These are phyloP conservation scores for Scyliorhinus canicula DNA, from an alignment of 2,797 vertebrate species.

Conservation along the genomic window DNA sequence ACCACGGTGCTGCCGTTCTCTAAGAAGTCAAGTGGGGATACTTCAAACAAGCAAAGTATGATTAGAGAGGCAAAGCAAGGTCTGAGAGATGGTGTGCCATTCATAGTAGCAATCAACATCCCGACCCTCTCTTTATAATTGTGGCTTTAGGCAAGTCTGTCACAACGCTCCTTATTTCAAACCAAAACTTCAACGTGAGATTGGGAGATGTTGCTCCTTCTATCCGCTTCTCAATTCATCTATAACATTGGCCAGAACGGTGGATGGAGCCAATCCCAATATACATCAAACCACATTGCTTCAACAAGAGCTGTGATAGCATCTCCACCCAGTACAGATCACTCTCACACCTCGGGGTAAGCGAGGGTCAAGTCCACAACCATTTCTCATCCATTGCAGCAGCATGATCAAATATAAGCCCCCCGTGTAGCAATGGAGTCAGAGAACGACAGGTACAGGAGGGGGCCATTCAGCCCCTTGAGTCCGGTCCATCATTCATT, in stretches of 20 bases:
- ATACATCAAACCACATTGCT: background rate
- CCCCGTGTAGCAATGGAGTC: too few species aligned
- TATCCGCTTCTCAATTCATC: background rate
- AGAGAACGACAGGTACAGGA: too few species aligned
- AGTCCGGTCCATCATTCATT: background rate
- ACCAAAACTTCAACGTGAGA: background rate
- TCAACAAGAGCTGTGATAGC: background rate
- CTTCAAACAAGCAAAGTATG: background rate
- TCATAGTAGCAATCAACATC: background rate
- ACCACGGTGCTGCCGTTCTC: background rate
- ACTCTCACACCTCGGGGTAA: too few species aligned
- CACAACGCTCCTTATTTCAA: background rate
- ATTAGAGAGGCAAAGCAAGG: background rate
- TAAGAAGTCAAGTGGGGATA: background rate
- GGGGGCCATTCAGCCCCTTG: background rate
- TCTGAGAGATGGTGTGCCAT: background rate
- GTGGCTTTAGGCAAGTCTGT: background rate
- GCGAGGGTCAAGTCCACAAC: too few species aligned
- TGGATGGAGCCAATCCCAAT: background rate
- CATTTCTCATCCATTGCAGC: too few species aligned
- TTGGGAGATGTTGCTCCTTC: background rate
- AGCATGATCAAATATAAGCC: too few species aligned
- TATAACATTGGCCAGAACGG: background rate
- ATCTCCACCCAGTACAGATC: background rate
- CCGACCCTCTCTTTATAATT: background rate